Evolutionary conservation across 2,797 vertebrate species (phyloP), one percentile per base, ranked within the genome.

Genomic region (Microctenopoma lineatum): DNA sequence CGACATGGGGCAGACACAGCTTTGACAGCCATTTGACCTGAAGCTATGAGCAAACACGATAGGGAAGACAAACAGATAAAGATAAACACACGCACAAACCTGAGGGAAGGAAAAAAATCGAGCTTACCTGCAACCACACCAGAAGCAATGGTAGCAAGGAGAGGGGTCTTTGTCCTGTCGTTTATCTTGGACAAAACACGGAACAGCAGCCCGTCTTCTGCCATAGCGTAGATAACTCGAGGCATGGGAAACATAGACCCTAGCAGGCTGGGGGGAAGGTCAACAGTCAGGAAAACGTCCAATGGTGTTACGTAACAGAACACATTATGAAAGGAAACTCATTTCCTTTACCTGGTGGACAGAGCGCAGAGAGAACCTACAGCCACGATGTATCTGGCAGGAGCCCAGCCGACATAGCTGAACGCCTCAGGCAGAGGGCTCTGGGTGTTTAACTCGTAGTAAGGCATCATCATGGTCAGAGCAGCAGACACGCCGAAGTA

Each of bases 231-330:
- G 87, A 99, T 98, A 21, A 99, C 96, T 0, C 97, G 95, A 14
- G 97, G 98, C 97, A 98, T 98, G 10, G 98, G 98, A 77, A 99
- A 99, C 96, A 99, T 99, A 18, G 96, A 97, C 68, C 98, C 98
- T 25, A 99, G 91, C 71, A 99, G 94, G 77, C 98, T 99, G 66
- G 29, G 47, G 47, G 54, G 12, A 25, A 79, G 12, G 68, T 2
- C 7, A 15, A 7, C 0, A 6, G 60, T 82, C 51, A 75, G 48
- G 14, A 3, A 61, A 42, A 14, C 2, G 39, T 4, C 11, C 15
- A 0, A 14, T 2, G 4, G 25, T 3, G 1, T 5, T 7, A 16
- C 26, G 3, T 6, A 7, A 50, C 6, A 0, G 9, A 44, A 25
- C 0, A 11, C 1, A 62, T 21, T 1, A 12, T 1, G 46, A 13